Percentiles rank a stretch among this genome's conserved stretches.
Evolutionary conservation across 2,113 vertebrate genomes (phyloP).

Genomic region (Oplegnathus fasciatus): DNA sequence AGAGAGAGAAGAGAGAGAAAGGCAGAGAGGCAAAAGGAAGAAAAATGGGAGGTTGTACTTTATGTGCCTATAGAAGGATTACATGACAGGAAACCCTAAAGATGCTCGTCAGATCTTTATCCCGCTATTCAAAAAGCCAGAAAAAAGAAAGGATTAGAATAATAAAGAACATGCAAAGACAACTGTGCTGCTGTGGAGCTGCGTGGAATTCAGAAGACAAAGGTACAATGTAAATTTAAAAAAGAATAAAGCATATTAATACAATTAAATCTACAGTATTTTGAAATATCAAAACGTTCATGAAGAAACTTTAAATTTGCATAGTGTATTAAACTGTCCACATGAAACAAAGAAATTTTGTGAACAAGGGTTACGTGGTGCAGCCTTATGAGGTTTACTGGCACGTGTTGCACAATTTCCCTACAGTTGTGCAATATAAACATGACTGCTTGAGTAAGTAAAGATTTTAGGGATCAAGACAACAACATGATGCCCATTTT

Average conservation of each 20-base stretch:
- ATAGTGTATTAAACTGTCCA: too few species aligned
- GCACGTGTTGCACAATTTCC: not conserved
- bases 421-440: constrained; percentile 2
- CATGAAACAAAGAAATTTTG: too few species aligned
- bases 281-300: not conserved
- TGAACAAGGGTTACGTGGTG: not conserved
- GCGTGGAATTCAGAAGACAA: not conserved
- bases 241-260: not conserved
- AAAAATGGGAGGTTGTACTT: not conserved
- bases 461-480: constrained; percentile 33
- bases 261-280: not conserved
- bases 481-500: constrained; percentile 37
- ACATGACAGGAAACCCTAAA: constrained; percentile 16
- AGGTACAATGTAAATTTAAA: not conserved
- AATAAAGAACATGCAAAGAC: not conserved
- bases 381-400: not conserved
- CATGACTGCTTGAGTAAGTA: not conserved
- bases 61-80: not conserved
- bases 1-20: constrained; percentile 30
- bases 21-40: constrained; percentile 5
- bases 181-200: not conserved
- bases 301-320: not conserved
- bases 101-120: constrained; percentile 6
- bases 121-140: not conserved
- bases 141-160: not conserved